Evolutionary conservation across 2,113 vertebrate species (phyloP).

Genomic region (Trichomycterus rosablanca): DNA sequence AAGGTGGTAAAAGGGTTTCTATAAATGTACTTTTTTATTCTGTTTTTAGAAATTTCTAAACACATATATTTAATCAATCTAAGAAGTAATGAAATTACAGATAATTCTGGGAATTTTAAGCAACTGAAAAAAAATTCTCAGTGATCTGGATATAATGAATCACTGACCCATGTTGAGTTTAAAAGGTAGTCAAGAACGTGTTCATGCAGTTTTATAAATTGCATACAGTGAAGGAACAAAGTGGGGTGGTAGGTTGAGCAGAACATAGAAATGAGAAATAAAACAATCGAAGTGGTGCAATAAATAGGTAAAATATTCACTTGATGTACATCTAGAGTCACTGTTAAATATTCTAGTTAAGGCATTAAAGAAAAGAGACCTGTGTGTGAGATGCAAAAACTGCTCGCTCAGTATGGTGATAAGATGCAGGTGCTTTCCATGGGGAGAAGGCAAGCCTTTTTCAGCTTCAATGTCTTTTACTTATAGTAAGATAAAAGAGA

Average conservation of each 20-base stretch:
- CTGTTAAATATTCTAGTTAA: neutral
- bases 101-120: slow-evolving; percentile 67
- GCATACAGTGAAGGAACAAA: no score
- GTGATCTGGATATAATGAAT: slow-evolving; percentile 65
- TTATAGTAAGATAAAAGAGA: slow-evolving; percentile 52
- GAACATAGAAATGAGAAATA: neutral
- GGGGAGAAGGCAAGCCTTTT: slow-evolving; percentile 45
- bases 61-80: slow-evolving; percentile 63
- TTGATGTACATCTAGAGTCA: slow-evolving; percentile 11
- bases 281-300: neutral
- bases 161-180: slow-evolving; percentile 72
- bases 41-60: slow-evolving; percentile 55
- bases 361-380: slow-evolving; percentile 31
- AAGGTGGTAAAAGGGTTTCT: slow-evolving; percentile 20
- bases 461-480: slow-evolving; percentile 49
- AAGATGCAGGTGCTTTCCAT: slow-evolving; percentile 60
- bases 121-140: slow-evolving; percentile 63
- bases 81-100: slow-evolving; percentile 55
- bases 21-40: slow-evolving; percentile 42
- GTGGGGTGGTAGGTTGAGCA: slow-evolving; percentile 26
- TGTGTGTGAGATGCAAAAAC: slow-evolving; percentile 39
- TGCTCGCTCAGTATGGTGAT: slow-evolving; percentile 51
- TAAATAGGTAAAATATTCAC: slow-evolving; percentile 3
- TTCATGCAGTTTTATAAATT: slow-evolving; percentile 29
- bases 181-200: slow-evolving; percentile 44